Base-by-base conservation (phyloP, 2,113 vertebrate genomes). In the Erythrocercus mccallii region DNA sequence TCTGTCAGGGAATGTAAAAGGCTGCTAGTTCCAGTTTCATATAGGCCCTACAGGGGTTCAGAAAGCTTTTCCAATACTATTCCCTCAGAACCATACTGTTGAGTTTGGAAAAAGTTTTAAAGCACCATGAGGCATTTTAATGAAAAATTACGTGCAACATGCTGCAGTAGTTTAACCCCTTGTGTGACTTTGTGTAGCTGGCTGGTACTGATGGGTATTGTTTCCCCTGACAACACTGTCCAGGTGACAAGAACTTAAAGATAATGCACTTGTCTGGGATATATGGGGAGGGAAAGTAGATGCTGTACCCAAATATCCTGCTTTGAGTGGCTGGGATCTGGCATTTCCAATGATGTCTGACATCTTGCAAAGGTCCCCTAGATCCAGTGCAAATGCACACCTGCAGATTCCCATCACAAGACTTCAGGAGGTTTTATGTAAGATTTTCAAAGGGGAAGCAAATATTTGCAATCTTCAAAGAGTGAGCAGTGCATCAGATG, bases 61-160 rank as follows among this genome's bases (percentile, higher is more conserved):
- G 79, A 70, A 81, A 93, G 64, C 31, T 90, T 76, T 90, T 70
- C 76, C 82, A 71, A n/a, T 78, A 60, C 56, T 51, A 9, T 73
- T 92, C 76, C 64, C 92, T 80, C 44, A 42, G 71, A 81, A 56
- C 33, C 11, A 4, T 40, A 47, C 44, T 78, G 58, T 2, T 77
- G 81, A 85, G 58, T 57, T 94, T 70, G 90, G 79, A 88, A 87
- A 77, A 94, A 62, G 33, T 56, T 94, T 77, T 90, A 81, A 92
- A 91, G 62, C 35, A 58, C 54, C 1, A 2, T 86, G 54, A 92
- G 37, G 33, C 73, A 71, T 88, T 92, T 88, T 62, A 94, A 71
- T 62, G 64, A 86, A 86, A 81, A 93, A 45, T 50, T n/a, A 85
- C 25, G 48, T 58, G 40, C 66, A 80, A 66, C 65, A 27, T 33